Base-by-base conservation (phyloP, 2,797 vertebrate species). In the Lithobates sylvaticus region DNA sequence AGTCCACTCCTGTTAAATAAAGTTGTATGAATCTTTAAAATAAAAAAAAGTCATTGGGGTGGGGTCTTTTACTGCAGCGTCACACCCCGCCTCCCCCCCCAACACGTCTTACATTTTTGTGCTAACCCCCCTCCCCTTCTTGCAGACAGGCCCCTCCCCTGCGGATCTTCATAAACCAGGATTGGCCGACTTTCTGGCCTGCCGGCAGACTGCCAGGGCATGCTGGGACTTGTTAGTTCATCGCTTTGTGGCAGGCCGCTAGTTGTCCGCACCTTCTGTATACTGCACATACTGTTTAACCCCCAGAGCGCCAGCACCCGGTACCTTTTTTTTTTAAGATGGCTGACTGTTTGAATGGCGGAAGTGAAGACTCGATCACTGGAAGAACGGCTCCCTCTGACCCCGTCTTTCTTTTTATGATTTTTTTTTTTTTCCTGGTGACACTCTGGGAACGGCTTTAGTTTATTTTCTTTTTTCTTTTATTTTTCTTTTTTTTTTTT, bases 361-460 rank as follows among this genome's bases (percentile, higher is more conserved):
- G 54, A 71, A 50, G 50, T 10, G 29, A 72, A 74, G 58, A 71
- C 44, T 70, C 39, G 39, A 80, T 80, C 32, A 68, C 67, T 70
- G 68, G 42, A 80, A 70, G 65, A 70, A 10, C n/a, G 44, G 67
- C 39, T 70, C 64, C 64, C 42, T 21, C n/a, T n/a, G 68, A 8
- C 67, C 65, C 75, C 18, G 54, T 34, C 77, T 47, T 32, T 32
- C 16, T 10, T 3, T 23, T 23, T 29, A 27, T 74, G 44, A 54
- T 39, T 58, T 54, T 12, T 15, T 13, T 36, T 58, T 47, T 76
- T 78, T 68, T 83, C 80, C 68, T 93, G 91, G 94, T 91, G 58
- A 88, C 94, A 94, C 67, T 95, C 92, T 94, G 94, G 89, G 93
- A 93, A 95, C 94, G 93, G 94, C 80, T 72, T 87, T 83, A 75